Percentiles rank a stretch among this genome's conserved stretches.
Evolutionary conservation across 2,113 vertebrate genomes (phyloP).

Genomic region (Sarotherodon lohbergeri): DNA sequence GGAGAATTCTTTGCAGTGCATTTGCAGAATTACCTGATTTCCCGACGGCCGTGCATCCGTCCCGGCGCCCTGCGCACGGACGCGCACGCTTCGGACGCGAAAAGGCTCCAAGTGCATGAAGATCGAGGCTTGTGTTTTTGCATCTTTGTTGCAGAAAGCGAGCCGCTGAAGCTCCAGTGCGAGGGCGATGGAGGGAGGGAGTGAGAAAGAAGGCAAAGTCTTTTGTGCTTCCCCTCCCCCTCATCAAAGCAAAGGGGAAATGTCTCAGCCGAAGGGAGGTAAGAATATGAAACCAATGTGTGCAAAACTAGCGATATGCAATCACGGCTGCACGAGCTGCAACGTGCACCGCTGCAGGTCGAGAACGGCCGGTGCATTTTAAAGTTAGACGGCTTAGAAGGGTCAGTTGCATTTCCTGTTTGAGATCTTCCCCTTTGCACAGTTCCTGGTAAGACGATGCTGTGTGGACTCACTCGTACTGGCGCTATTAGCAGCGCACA

Average conservation of each 20-base stretch:
- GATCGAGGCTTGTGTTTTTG: constrained; percentile 81
- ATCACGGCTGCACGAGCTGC: constrained; percentile 73
- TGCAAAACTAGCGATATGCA: constrained; percentile 77
- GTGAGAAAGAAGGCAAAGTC: constrained; percentile 90
- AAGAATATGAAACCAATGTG: constrained; percentile 74
- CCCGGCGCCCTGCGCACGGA: constrained; percentile 68
- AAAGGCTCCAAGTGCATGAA: constrained; percentile 85
- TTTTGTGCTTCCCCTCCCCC: constrained; percentile 93
- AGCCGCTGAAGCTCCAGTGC: constrained; percentile 74
- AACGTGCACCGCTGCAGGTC: constrained; percentile 78
- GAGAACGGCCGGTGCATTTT: constrained; percentile 76
- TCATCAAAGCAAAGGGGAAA: constrained; percentile 89
- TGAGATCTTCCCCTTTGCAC: constrained; percentile 78
- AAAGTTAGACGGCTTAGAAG: constrained; percentile 79
- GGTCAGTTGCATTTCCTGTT: constrained; percentile 93
- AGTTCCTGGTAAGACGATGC: constrained; percentile 87
- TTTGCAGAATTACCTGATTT: constrained; percentile 69
- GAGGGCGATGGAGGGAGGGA: constrained; percentile 76
- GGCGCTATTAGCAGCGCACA: constrained; percentile 74
- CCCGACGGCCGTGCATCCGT: constrained; percentile 75
- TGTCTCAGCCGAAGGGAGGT: constrained; percentile 90
- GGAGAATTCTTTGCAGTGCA: constrained; percentile 80
- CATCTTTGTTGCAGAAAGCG: constrained; percentile 89
- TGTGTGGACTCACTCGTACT: constrained; percentile 68
- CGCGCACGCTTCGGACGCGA: constrained; percentile 73